Evolutionary conservation across 1,140 invertebrate genomes (phyloP).

Genomic region (Drosophila dunni): DNA sequence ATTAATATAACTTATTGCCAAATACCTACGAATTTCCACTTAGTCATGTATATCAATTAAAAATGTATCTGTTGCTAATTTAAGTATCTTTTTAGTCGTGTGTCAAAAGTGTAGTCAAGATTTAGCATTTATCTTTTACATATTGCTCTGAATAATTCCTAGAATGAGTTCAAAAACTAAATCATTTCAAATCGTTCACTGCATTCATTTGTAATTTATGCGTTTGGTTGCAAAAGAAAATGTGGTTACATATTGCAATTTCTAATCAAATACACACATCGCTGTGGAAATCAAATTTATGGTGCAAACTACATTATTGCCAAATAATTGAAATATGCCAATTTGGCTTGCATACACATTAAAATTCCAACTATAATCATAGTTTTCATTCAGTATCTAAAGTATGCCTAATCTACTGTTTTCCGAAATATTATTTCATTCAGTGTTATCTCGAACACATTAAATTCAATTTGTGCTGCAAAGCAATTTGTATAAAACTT

Average conservation of each 20-base stretch:
- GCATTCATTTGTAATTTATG: constrained; percentile 24
- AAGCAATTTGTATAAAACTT: constrained; percentile 26
- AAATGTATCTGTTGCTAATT: constrained; percentile 13
- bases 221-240: constrained; percentile 1
- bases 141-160: background rate
- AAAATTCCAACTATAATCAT: background rate
- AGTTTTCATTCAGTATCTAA: too few relatives aligned
- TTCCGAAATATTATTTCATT: too few relatives aligned
- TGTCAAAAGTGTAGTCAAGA: constrained; percentile 5
- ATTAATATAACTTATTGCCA: constrained; percentile 52
- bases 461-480: constrained; percentile 12
- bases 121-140: background rate
- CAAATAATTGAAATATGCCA: background rate
- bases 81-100: constrained; percentile 1
- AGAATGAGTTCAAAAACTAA: constrained; percentile 5
- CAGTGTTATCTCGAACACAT: background rate
- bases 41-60: constrained; percentile 22
- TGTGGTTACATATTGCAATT: constrained; percentile 19
- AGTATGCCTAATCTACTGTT: too few relatives aligned
- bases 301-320: constrained; percentile 4
- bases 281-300: constrained; percentile 18
- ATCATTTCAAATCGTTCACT: constrained; percentile 27
- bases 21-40: constrained; percentile 17
- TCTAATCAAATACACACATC: constrained; percentile 24
- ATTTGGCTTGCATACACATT: constrained; percentile 6